These are phyloP conservation scores for Callorhinus ursinus DNA, from an alignment of 2,113 vertebrate genomes.

Conservation along the genomic window DNA sequence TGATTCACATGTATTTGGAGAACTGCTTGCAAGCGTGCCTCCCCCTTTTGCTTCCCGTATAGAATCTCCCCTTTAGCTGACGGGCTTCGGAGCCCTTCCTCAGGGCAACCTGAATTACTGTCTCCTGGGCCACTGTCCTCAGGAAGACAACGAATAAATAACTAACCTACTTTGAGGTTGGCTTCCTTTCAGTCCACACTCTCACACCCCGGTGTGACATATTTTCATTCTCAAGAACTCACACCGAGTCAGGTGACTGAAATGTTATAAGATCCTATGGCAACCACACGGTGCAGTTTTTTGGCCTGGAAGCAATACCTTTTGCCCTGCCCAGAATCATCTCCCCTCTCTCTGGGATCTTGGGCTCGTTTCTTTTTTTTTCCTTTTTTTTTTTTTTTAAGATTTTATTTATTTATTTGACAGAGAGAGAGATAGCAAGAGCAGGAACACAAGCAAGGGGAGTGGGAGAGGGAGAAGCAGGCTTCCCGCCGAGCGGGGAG, in stretches of 20 bases:
- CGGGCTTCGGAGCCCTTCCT: background rate
- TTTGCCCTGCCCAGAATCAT: background rate
- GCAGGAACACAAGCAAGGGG: too few species aligned
- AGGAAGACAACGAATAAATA: background rate
- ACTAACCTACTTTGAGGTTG: background rate
- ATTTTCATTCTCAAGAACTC: background rate
- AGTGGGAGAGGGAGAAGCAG: too few species aligned
- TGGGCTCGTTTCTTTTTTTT: background rate
- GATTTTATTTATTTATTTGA: too few species aligned
- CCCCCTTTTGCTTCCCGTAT: background rate
- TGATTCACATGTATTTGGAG: background rate
- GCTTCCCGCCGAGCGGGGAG: too few species aligned
- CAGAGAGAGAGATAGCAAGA: too few species aligned
- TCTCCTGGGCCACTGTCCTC: background rate
- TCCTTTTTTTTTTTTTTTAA: background rate
- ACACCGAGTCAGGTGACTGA: background rate
- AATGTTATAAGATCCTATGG: background rate
- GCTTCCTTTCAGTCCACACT: background rate
- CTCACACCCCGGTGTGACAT: background rate
- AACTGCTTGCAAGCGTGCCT: background rate
- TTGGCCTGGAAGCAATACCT: background rate
- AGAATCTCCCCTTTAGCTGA: background rate
- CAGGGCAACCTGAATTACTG: background rate
- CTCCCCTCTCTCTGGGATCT: background rate
- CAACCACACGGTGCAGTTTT: background rate